These are phyloP conservation scores for Amaurobius ferox DNA, from an alignment of 2,888 invertebrate genomes.

Conservation along the genomic window DNA sequence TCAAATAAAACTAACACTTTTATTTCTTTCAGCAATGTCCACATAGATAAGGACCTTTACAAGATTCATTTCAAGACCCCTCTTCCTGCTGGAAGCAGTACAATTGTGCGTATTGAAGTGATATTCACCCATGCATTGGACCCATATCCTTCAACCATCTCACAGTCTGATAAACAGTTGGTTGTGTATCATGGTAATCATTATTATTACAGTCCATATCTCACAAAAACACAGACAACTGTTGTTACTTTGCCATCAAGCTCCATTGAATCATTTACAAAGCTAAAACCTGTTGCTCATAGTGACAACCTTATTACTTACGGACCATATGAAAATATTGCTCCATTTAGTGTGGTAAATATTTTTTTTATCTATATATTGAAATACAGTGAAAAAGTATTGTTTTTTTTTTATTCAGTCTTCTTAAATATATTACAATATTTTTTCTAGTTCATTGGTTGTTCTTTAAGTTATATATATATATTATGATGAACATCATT, in stretches of 20 bases:
- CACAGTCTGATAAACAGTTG: constrained; percentile 95
- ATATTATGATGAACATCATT: no score
- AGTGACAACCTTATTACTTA: constrained; percentile 89
- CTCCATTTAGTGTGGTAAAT: constrained; percentile 80
- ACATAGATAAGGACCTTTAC: constrained; percentile 42
- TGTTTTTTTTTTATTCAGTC: no score
- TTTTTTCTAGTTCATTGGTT: neutral
- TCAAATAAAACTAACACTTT: no score
- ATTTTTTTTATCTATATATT: constrained; percentile 2
- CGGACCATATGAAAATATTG: constrained; percentile 90
- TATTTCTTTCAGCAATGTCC: constrained; percentile 11
- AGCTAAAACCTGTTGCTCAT: constrained; percentile 87
- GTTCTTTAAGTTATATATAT: no score
- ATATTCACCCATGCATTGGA: constrained; percentile 86
- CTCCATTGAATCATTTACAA: constrained; percentile 88
- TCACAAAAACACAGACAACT: constrained; percentile 88
- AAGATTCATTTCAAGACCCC: constrained; percentile 59
- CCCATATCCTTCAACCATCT: constrained; percentile 92
- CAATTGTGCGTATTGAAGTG: constrained; percentile 82
- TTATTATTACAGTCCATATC: constrained; percentile 90
- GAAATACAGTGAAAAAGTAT: neutral
- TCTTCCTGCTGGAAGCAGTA: constrained; percentile 60
- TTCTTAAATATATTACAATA: no score
- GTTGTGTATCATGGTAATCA: constrained; percentile 91
- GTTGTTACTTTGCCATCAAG: constrained; percentile 86